Evolutionary conservation across 2,113 vertebrate genomes (phyloP).

Genomic region (Vidua macroura): DNA sequence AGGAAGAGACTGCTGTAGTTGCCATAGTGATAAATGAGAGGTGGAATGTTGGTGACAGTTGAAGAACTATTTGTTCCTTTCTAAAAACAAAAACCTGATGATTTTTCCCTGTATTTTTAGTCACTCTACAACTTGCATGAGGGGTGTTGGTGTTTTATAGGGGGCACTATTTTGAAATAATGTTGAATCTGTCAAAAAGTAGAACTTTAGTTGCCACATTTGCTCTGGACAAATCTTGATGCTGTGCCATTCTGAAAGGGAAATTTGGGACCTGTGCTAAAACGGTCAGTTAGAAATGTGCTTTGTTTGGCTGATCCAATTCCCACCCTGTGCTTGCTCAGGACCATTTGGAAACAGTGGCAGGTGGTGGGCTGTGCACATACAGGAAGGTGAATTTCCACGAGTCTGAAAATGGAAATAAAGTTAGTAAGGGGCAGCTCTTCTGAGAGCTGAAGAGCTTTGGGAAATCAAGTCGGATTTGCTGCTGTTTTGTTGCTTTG

Average conservation of each 20-base stretch:
- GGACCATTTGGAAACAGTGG: neutral
- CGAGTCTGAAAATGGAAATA: neutral
- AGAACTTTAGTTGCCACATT: neutral
- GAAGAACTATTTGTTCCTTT: conserved; percentile 33
- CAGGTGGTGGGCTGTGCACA: neutral
- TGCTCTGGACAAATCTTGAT: neutral
- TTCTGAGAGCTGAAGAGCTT: neutral
- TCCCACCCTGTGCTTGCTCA: neutral
- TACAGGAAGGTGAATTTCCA: neutral
- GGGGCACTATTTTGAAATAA: neutral
- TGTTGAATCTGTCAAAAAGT: neutral
- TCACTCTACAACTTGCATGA: neutral
- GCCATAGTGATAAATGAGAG: conserved; percentile 40
- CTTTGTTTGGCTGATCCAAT: rapidly evolving
- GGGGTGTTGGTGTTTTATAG: neutral
- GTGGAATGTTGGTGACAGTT: conserved; percentile 26
- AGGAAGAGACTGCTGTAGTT: neutral
- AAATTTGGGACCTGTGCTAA: neutral
- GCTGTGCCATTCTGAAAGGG: neutral
- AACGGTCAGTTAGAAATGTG: neutral
- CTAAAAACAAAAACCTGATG: conserved; percentile 14
- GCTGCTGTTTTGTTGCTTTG: neutral
- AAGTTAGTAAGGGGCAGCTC: neutral
- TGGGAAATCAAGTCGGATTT: neutral
- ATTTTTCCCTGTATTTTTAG: neutral